These are phyloP conservation scores for Anthopleura xanthogrammica DNA, from an alignment of 92 coral and sea anemone species.

Conservation along the genomic window DNA sequence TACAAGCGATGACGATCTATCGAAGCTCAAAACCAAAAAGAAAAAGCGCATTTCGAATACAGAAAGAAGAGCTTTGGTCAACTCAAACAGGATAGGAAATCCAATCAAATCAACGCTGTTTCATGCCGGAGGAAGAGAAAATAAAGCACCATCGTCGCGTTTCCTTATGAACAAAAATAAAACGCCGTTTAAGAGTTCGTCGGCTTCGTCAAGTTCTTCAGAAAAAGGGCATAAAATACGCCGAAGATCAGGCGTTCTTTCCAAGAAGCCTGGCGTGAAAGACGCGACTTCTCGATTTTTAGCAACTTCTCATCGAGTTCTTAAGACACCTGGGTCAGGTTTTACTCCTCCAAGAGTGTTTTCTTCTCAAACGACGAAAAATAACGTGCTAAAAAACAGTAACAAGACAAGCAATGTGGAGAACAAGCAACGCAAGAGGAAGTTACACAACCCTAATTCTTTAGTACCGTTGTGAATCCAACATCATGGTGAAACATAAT, in stretches of 20 bases:
- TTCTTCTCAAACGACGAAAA: not conserved
- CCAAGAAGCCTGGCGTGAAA: conserved; percentile 31
- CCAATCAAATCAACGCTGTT: not conserved
- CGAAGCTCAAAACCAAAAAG: not conserved
- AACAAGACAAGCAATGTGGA: conserved; percentile 7
- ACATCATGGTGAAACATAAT: not conserved
- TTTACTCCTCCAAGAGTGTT: conserved; percentile 14
- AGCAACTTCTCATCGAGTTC: conserved; percentile 13
- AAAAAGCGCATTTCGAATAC: not conserved
- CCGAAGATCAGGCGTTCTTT: conserved; percentile 24
- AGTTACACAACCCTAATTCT: conserved; percentile 30
- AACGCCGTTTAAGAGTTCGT: not conserved
- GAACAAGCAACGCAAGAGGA: conserved; percentile 28
- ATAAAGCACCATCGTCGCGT: not conserved
- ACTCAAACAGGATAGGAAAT: not conserved
- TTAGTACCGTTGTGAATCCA: not conserved
- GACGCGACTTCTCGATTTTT: not conserved
- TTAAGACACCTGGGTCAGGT: conserved; percentile 33
- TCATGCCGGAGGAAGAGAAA: not conserved
- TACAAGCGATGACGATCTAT: not conserved
- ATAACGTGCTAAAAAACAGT: not conserved
- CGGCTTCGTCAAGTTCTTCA: not conserved
- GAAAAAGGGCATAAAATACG: not conserved
- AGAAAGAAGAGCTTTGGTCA: not conserved
- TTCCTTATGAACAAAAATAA: not conserved